Evolutionary conservation across 2,888 invertebrate genomes (phyloP).

Genomic region (Oligia latruncula): DNA sequence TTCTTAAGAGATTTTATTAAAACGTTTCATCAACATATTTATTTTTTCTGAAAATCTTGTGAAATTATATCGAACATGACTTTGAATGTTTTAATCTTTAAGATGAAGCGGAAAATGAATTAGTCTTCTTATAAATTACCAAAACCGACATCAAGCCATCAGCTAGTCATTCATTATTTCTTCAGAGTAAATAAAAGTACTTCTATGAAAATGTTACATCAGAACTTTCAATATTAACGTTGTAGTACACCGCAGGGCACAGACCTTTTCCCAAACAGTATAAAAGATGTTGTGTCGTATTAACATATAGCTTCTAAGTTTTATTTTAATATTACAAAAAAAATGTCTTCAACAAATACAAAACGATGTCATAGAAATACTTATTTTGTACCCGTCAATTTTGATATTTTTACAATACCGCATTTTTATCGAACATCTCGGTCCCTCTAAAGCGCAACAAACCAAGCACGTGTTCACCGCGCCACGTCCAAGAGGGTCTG

Average conservation of each 20-base stretch:
- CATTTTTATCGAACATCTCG: constrained; percentile 13
- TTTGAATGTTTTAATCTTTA: constrained; percentile 8
- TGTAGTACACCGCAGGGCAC: background rate
- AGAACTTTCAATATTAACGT: background rate
- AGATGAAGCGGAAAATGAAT: background rate
- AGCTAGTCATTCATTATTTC: background rate
- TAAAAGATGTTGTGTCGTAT: background rate
- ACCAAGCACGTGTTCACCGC: background rate
- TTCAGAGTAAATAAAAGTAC: background rate
- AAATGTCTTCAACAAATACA: background rate
- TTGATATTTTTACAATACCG: background rate
- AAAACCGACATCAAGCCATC: background rate
- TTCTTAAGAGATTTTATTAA: constrained; percentile 37
- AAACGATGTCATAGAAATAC: background rate
- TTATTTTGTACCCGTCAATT: background rate
- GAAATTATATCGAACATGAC: constrained; percentile 12
- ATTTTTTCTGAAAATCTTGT: background rate
- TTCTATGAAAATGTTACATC: background rate
- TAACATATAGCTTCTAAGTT: background rate
- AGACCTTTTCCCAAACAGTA: background rate
- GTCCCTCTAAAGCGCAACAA: background rate
- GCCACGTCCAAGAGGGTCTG: constrained; percentile 30
- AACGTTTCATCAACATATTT: constrained; percentile 41
- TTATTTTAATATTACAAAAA: background rate
- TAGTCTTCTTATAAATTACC: background rate